A percentile compares a stretch with the other conserved stretches of the same genome.
Conservation (phyloP, 2,888 invertebrate species). For the Branchellion lobata region DNA sequence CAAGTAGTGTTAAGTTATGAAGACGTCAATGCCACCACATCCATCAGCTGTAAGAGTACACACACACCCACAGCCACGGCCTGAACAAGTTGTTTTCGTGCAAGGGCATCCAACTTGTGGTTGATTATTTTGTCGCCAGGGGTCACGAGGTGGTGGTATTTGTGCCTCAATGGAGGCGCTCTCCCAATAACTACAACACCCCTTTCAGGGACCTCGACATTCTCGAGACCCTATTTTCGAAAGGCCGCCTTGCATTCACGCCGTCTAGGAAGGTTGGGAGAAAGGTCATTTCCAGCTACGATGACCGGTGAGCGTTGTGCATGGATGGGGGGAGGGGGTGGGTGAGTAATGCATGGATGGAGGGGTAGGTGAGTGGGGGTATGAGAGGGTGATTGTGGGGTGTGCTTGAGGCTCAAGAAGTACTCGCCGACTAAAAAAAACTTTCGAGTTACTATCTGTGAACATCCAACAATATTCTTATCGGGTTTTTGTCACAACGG, state of each 20-base stretch:
- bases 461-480: no score
- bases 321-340: not conserved
- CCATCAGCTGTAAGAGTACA: no score
- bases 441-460: no score
- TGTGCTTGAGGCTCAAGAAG: not conserved
- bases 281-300: conserved; percentile 30
- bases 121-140: conserved; percentile 11
- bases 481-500: no score
- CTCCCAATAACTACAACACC: not conserved
- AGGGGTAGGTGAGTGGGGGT: not conserved
- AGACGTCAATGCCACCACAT: no score
- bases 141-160: conserved; percentile 32
- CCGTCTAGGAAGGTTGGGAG: conserved; percentile 16
- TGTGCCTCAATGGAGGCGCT: conserved; percentile 35
- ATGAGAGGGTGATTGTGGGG: not conserved
- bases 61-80: conserved; percentile 18
- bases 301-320: conserved; percentile 11
- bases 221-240: conserved; percentile 5
- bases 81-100: conserved; percentile 21
- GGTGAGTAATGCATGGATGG: not conserved
- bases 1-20: no score
- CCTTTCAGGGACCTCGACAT: not conserved
- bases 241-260: conserved; percentile 22
- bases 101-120: conserved; percentile 32
- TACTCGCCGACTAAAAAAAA: no score